Base-by-base conservation (phyloP, 2,888 invertebrate genomes). In the Andrena flavipes region DNA sequence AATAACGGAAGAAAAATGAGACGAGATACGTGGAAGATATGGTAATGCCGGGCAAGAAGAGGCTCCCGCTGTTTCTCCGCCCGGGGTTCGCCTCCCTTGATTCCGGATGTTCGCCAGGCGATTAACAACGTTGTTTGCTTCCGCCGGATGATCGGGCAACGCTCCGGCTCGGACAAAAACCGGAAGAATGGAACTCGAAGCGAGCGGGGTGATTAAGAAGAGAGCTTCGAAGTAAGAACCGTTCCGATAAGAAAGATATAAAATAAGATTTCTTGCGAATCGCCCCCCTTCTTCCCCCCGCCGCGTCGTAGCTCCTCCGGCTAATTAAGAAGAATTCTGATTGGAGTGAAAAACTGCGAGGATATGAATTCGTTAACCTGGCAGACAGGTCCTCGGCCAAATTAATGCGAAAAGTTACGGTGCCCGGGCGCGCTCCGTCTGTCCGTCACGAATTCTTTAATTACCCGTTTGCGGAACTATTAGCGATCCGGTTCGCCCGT, bases 91-190 rank as follows among this genome's bases (percentile, higher is more conserved):
- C 71, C 73, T 70, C 82, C 68, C 74, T 74, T 67, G 84, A 84
- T 82, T 78, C 76, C 78, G 81, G 78, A 80, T 62, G 76, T 76
- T 60, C 59, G 79, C 68, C 74, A 71, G 68, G 75, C 84, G 90
- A 85, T 89, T 89, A 91, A 90, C 89, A 87, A 85, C 87, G 87
- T 88, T 89, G 87, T 89, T 91, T 89, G 87, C 88, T 80, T 84
- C 77, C 84, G 76, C 48, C 80, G 76, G 82, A 82, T 83, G 77
- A 85, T 82, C 87, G 83, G 64, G 67, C 67, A 81, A 56, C 80
- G 74, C 63, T 77, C 51, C 35, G 79, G 70, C 70, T 67, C 30
- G 67, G 42, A 68, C 72, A 69, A 74, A 82, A 65, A 30, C 59
- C 35, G 69, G 62, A 64, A 69, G 60, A 30, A 42, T 49, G 29